Percentiles rank a stretch among this genome's conserved stretches.
Evolutionary conservation across 2,797 vertebrate species (phyloP).

Genomic region (Aplochiton taeniatus): DNA sequence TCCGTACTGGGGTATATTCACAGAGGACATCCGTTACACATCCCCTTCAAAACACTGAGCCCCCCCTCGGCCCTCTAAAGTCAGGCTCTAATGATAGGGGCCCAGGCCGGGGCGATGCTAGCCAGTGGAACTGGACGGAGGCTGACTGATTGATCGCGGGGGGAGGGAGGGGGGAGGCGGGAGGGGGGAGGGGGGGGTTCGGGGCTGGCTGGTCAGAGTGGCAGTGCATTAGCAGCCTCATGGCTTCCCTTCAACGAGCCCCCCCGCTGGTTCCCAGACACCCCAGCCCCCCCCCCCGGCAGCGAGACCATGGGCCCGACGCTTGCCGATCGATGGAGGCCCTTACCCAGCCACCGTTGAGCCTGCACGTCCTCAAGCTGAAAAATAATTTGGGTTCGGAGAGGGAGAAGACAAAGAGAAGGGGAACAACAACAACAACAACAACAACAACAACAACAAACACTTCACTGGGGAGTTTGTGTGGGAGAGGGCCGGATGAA

Average conservation of each 20-base stretch:
- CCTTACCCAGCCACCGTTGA: conserved; percentile 60
- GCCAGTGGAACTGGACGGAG: conserved; percentile 52
- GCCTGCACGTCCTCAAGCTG: conserved; percentile 73
- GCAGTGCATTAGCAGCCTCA: conserved; percentile 80
- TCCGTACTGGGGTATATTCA: conserved; percentile 70
- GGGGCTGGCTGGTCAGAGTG: conserved; percentile 62
- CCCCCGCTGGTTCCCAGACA: conserved; percentile 63
- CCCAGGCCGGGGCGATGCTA: conserved; percentile 48
- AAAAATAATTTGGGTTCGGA: conserved; percentile 72
- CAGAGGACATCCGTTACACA: conserved; percentile 78
- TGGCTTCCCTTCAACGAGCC: conserved; percentile 71
- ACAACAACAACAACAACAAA: too few relatives aligned
- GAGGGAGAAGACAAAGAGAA: conserved; percentile 7
- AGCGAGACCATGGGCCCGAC: conserved; percentile 63
- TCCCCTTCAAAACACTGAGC: conserved; percentile 59
- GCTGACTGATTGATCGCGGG: conserved; percentile 60
- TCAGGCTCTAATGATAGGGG: conserved; percentile 68
- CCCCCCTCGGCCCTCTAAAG: conserved; percentile 38
- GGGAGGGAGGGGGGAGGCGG: conserved; percentile 23
- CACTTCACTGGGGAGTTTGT: too few relatives aligned
- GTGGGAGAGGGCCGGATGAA: too few relatives aligned
- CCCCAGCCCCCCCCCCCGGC: background rate
- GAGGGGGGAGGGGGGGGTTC: conserved; percentile 24
- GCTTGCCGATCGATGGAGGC: conserved; percentile 70
- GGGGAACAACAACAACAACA: conserved; percentile 13